Evolutionary conservation across 2,888 invertebrate species (phyloP).

Genomic region (Kryphioiulus occultus): DNA sequence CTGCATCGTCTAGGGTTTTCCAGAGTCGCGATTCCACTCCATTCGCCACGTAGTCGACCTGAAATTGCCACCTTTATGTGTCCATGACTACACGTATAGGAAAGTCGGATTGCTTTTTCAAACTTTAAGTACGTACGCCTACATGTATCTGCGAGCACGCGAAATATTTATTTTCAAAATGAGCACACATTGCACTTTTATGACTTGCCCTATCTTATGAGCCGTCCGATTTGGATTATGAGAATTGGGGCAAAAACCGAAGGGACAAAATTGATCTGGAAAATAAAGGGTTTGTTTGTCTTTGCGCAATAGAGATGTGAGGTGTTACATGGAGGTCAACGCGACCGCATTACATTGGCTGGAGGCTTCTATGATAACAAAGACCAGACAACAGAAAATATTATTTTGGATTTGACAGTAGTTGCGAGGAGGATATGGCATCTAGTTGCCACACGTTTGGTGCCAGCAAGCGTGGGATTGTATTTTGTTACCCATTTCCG

Average conservation of each 20-base stretch:
- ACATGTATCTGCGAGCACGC: too few relatives aligned
- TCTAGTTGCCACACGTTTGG: neutral
- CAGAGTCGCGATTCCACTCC: neutral
- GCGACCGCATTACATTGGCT: neutral
- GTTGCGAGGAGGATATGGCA: neutral
- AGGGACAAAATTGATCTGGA: neutral
- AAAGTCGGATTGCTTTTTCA: too few relatives aligned
- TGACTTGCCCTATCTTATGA: too few relatives aligned
- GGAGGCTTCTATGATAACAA: neutral
- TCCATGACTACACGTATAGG: neutral
- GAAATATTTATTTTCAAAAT: too few relatives aligned
- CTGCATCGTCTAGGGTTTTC: neutral
- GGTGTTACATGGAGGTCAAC: neutral
- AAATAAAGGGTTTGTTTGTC: neutral
- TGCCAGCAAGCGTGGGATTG: neutral
- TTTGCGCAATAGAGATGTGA: neutral
- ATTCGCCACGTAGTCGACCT: neutral
- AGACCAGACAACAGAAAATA: neutral
- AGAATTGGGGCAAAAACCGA: neutral
- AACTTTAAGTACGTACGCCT: too few relatives aligned
- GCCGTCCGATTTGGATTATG: neutral
- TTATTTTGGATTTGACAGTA: neutral
- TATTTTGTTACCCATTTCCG: neutral
- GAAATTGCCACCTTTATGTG: neutral
- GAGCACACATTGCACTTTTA: too few relatives aligned